Base-by-base conservation (phyloP, 2,797 vertebrate genomes). In the Cynopterus sphinx region DNA sequence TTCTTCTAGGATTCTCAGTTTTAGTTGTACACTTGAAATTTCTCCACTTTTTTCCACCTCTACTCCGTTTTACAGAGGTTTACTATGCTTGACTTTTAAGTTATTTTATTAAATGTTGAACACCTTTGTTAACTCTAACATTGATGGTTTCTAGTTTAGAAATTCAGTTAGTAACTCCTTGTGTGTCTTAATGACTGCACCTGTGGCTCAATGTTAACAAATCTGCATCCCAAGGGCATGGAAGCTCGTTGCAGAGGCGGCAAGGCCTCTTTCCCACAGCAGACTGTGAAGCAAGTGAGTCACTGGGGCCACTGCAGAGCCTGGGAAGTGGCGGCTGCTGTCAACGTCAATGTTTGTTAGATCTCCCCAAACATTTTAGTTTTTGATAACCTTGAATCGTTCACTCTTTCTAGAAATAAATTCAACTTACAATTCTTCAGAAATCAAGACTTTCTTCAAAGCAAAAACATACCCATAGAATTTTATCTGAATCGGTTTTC, bases 161-260 rank as follows among this genome's bases (percentile, higher is more conserved):
- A 98, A 98, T 59, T 96, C 96, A 94, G 94, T 97, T 98, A 97
- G 95, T 84, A 97, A 97, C 77, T 97, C 92, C 51, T 96, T 96
- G 89, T 97, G 74, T 97, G 90, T 97, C 97, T 98, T 96, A 97
- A 97, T 97, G 95, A 97, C 91, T 97, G 87, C 97, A 91, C 92
- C 95, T 98, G 84, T 97, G 98, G 97, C 96, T 96, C 97, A 95
- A 96, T 97, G 93, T 97, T 98, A 98, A 97, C 94, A 98, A 97
- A 91, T 97, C 96, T 97, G 93, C 92, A 95, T 98, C 98, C 97
- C 92, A 98, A 94, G 97, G 97, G 96, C 95, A 89, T 91, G 95
- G 98, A 98, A 98, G 97, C 97, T 98, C 97, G 94, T 98, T 98
- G 98, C 97, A 97, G 92, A 97, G 95, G 97, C 97, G 98, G 96